Evolutionary conservation across 2,113 vertebrate genomes (phyloP).

Genomic region (Gasterosteus nipponicus): DNA sequence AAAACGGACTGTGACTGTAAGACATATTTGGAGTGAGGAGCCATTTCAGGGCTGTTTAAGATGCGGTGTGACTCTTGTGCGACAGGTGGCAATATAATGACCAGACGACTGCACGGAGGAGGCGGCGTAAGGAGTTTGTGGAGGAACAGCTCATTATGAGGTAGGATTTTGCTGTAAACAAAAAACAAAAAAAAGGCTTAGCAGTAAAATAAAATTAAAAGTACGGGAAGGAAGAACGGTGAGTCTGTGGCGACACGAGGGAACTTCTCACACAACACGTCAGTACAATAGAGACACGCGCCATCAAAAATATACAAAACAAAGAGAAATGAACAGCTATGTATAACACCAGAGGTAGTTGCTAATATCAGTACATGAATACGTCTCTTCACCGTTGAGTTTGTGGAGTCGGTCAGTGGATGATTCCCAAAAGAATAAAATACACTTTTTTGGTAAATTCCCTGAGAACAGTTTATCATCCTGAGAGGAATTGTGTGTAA

Average conservation of each 20-base stretch:
- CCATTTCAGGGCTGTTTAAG: slow-evolving; percentile 32
- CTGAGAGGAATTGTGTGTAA: slow-evolving; percentile 91
- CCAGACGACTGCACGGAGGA: slow-evolving; percentile 54
- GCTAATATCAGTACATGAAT: slow-evolving; percentile 90
- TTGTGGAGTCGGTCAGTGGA: slow-evolving; percentile 74
- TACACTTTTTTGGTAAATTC: slow-evolving; percentile 92
- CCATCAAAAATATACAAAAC: slow-evolving; percentile 76
- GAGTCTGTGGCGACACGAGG: slow-evolving; percentile 75
- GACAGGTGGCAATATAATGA: slow-evolving; percentile 44
- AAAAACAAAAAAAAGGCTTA: slow-evolving; percentile 71
- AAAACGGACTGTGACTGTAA: slow-evolving; percentile 51
- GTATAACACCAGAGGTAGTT: slow-evolving; percentile 96
- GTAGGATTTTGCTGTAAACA: slow-evolving; percentile 99
- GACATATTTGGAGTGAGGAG: slow-evolving; percentile 43
- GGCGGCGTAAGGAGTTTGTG: slow-evolving; percentile 64
- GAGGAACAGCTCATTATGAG: slow-evolving; percentile 88
- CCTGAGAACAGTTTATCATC: slow-evolving; percentile 99
- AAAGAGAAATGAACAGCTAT: slow-evolving; percentile 82
- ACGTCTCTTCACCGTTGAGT: slow-evolving; percentile 81
- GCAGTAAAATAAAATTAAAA: slow-evolving; percentile 67
- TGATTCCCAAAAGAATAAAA: slow-evolving; percentile 87
- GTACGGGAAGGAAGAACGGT: slow-evolving; percentile 73
- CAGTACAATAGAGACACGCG: slow-evolving; percentile 80
- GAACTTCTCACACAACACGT: slow-evolving; percentile 80
- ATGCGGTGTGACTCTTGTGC: slow-evolving; percentile 53